phyloP scores from a whole-genome alignment of 1,140 invertebrate genomes.

The Acromyrmex charruanus region DNA sequence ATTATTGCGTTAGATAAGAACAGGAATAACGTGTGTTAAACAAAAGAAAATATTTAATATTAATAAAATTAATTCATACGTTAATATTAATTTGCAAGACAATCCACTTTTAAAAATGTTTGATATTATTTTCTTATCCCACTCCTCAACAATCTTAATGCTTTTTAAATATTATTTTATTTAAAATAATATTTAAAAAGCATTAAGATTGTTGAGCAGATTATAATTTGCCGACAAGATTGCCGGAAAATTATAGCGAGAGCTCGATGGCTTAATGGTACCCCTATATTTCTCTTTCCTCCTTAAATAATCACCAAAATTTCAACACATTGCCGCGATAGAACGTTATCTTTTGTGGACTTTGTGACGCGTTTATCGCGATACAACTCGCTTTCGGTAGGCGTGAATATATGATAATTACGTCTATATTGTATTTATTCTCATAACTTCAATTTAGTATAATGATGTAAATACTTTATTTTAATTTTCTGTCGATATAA shows the following conservation, averaged over 20 bases:
- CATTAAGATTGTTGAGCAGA: too few relatives aligned
- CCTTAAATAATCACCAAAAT: constrained; percentile 16
- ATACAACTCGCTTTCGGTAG: not conserved
- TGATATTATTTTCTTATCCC: not conserved
- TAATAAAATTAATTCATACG: not conserved
- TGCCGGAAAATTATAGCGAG: not conserved
- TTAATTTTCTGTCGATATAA: constrained; percentile 9
- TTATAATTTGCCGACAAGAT: not conserved
- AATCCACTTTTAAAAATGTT: not conserved
- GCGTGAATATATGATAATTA: constrained; percentile 3
- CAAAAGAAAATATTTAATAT: not conserved
- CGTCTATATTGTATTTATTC: not conserved
- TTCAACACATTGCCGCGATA: constrained; percentile 40
- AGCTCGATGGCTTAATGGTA: not conserved
- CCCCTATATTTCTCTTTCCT: not conserved
- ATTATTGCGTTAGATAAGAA: not conserved
- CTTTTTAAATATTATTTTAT: constrained; percentile 9
- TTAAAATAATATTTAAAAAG: too few relatives aligned
- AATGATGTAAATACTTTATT: not conserved
- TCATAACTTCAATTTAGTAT: constrained; percentile 1
- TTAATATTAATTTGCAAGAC: not conserved
- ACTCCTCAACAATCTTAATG: not conserved
- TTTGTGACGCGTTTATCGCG: constrained; percentile 26
- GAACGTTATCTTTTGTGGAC: constrained; percentile 44
- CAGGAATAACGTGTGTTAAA: not conserved